Percentiles rank a stretch among this genome's conserved stretches.
Conservation (phyloP, 2,888 invertebrate genomes). For the Euzetes globulus region DNA sequence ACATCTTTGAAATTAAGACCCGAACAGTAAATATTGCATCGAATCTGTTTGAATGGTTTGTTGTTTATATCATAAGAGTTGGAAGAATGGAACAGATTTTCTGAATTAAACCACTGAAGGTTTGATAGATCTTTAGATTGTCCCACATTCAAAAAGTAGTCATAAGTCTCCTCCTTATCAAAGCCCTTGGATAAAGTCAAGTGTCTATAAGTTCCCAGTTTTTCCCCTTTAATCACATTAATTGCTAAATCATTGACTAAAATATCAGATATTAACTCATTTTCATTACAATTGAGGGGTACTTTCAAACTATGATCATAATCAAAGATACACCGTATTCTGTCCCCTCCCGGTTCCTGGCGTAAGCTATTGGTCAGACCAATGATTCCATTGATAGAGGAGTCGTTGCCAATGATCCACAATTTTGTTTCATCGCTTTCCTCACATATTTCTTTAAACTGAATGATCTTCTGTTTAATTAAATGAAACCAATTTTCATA, state of each 20-base stretch:
- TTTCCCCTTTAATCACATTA: conserved; percentile 50
- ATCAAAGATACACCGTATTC: neutral
- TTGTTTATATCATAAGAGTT: neutral
- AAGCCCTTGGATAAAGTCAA: conserved; percentile 63
- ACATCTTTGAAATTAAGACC: conserved; percentile 57
- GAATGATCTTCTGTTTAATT: neutral
- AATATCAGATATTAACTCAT: conserved; percentile 55
- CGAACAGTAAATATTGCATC: conserved; percentile 48
- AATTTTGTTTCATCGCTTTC: neutral
- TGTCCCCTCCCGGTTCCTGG: conserved; percentile 68
- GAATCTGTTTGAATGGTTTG: neutral
- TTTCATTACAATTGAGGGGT: neutral
- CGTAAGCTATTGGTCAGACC: conserved; percentile 85
- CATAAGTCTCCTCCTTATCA: neutral
- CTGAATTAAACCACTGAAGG: conserved; percentile 29
- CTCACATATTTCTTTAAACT: neutral
- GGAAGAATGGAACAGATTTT: neutral
- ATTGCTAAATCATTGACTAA: conserved; percentile 32
- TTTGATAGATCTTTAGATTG: conserved; percentile 16
- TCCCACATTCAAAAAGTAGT: conserved; percentile 38
- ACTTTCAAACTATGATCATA: neutral
- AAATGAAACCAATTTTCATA: neutral
- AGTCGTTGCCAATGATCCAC: conserved; percentile 55
- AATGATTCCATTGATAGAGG: conserved; percentile 61
- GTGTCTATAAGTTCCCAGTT: conserved; percentile 77